Conservation (phyloP, 2,888 invertebrate genomes). For the Lacanobia oleracea region DNA sequence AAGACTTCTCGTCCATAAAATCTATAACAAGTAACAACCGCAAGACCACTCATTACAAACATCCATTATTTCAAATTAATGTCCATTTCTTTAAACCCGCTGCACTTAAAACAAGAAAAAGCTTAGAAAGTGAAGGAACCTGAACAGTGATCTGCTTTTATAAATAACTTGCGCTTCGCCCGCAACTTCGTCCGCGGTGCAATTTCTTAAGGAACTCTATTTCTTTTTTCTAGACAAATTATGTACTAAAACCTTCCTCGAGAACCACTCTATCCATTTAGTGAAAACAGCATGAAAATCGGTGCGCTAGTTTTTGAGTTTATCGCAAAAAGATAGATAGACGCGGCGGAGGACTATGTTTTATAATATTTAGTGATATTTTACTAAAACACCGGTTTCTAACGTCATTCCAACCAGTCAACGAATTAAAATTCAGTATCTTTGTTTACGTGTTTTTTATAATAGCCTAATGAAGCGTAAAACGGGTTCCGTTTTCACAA, state of each 20-base stretch:
- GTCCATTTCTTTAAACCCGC: constrained; percentile 2
- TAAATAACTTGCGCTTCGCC: too few species aligned
- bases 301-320: too few species aligned
- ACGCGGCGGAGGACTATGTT: too few species aligned
- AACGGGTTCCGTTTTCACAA: constrained; percentile 80
- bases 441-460: constrained; percentile 76
- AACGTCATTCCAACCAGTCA: constrained; percentile 30
- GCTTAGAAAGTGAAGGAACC: constrained; percentile 32
- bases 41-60: constrained; percentile 8
- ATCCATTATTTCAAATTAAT: constrained; percentile 12
- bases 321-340: too few species aligned
- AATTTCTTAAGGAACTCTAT: too few species aligned
- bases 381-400: constrained; percentile 37
- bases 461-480: constrained; percentile 80
- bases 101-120: constrained; percentile 6
- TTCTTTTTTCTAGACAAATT: too few species aligned
- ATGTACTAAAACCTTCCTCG: too few species aligned
- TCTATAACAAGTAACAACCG: constrained; percentile 9
- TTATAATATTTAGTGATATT: constrained; percentile 12
- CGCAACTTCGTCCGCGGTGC: too few species aligned
- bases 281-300: too few species aligned
- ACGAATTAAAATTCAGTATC: constrained; percentile 70
- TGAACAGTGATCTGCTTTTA: neutral
- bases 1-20: neutral
- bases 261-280: too few species aligned